Base-by-base conservation (phyloP, 35 echinoderm and acorn worm species). In the Ophioderma brevispina region DNA sequence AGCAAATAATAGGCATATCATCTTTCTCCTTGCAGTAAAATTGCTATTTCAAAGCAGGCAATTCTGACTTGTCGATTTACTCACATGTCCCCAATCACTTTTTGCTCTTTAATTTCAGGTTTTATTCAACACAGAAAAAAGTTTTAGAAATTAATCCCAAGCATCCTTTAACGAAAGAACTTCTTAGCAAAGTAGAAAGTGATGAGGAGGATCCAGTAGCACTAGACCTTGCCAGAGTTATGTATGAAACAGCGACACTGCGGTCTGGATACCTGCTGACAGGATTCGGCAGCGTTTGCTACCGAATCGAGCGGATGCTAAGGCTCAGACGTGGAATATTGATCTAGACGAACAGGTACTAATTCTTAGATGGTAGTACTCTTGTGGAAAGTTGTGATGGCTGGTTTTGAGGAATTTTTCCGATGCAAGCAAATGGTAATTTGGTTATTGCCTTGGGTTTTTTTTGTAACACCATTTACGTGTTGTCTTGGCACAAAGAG, bases 191-290 rank as follows among this genome's bases (percentile, higher is more conserved):
- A 77, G 93, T 99, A n/a, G 91, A 99, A 46, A 80, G 77, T 2
- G 97, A 99, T 81, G 30, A 35, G 25, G 97, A 99, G 28, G 94
- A 94, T 31, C 56, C 88, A 35, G 95, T 87, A 52, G 97, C 97
- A 8, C 92, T 81, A 36, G 97, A 99, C 40, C 94, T 99, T 80
- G 97, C 97, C 25, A 81, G 79, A 14, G 87, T 99, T 64, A 87
- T 99, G 90, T 99, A 85, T 94, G 97, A 99, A 76, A 99, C 97
- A 50, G 97, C 97, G 33, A 88, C 92, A 19, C 94, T 99, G 25
- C 37, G 97, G 14, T 99, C 97, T 35, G 97, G 97, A 25, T 99
- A 91, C 55, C 38, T 70, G 32, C 79, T 99, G 28, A 82, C 92
- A 70, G 97, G 95, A 75, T 95, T 94, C 0, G 90, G 93, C 76